A percentile compares a stretch with the other conserved stretches of the same genome.
Evolutionary conservation across 2,797 vertebrate species (phyloP).

Genomic region (Atherinosoma microstoma): DNA sequence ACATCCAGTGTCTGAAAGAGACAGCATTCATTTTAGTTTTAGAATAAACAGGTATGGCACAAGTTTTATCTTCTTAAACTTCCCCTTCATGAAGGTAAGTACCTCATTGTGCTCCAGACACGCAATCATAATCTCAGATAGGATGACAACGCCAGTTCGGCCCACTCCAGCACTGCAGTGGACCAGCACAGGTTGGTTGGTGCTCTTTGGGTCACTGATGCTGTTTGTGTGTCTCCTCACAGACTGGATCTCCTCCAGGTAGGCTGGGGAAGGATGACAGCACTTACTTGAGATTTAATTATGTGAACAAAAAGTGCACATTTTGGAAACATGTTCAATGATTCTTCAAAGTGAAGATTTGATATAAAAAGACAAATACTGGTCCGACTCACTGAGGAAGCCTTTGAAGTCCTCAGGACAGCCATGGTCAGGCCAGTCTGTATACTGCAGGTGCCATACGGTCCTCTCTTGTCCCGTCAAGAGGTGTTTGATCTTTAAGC

Average conservation of each 20-base stretch:
- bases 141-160: conserved; percentile 92
- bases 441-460: conserved; percentile 98
- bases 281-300: not conserved
- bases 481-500: conserved; percentile 96
- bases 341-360: not conserved
- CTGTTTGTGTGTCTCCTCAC: conserved; percentile 97
- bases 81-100: not conserved
- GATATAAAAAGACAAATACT: not conserved
- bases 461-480: conserved; percentile 95
- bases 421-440: conserved; percentile 98
- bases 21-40: not conserved
- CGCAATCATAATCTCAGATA: conserved; percentile 96
- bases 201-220: conserved; percentile 88
- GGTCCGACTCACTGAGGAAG: conserved; percentile 89
- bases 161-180: conserved; percentile 98
- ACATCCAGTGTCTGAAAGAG: conserved; percentile 88
- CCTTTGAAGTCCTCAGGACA: conserved; percentile 97
- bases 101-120: conserved; percentile 99
- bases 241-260: conserved; percentile 97
- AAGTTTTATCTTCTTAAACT: not conserved
- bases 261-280: conserved; percentile 80
- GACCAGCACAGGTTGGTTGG: conserved; percentile 90
- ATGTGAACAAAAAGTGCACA: not conserved
- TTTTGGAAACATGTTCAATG: not conserved
- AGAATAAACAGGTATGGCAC: not conserved